Percentiles rank a stretch among this genome's conserved stretches.
Conservation (phyloP, 2,888 invertebrate genomes). For the Drosophila neonasuta region DNA sequence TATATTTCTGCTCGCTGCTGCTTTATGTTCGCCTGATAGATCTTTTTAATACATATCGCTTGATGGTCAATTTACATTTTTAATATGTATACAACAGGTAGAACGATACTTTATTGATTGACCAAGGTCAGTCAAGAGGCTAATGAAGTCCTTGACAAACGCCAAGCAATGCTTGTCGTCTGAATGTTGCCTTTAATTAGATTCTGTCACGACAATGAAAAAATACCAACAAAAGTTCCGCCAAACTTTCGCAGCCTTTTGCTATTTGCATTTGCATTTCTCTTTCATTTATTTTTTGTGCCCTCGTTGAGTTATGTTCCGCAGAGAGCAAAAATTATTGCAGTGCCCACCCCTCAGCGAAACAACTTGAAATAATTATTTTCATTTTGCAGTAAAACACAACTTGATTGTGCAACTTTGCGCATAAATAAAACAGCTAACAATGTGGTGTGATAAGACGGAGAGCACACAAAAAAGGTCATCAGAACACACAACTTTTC, state of each 20-base stretch:
- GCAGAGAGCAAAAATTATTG: conserved; percentile 39
- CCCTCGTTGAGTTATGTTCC: conserved; percentile 32
- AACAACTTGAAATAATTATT: conserved; percentile 56
- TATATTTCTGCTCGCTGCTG: too few species aligned
- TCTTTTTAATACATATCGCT: too few species aligned
- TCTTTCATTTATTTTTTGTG: not conserved
- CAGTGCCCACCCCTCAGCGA: conserved; percentile 11
- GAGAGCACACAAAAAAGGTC: conserved; percentile 37
- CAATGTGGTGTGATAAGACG: conserved; percentile 48
- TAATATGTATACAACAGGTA: not conserved
- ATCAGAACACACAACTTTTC: conserved; percentile 38
- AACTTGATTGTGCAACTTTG: conserved; percentile 64
- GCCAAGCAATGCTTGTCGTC: conserved; percentile 39
- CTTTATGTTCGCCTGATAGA: too few species aligned
- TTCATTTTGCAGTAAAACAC: conserved; percentile 53
- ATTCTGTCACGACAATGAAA: conserved; percentile 58
- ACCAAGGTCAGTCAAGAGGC: conserved; percentile 32
- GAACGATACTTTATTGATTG: not conserved
- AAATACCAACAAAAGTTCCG: conserved; percentile 9
- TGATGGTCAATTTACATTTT: too few species aligned
- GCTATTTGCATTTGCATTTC: conserved; percentile 40
- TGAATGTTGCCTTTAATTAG: conserved; percentile 45
- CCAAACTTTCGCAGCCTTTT: conserved; percentile 45
- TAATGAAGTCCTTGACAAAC: conserved; percentile 30
- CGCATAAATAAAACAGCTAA: conserved; percentile 60